Base-by-base conservation (phyloP, 2,797 vertebrate genomes). In the Capromys pilorides region DNA sequence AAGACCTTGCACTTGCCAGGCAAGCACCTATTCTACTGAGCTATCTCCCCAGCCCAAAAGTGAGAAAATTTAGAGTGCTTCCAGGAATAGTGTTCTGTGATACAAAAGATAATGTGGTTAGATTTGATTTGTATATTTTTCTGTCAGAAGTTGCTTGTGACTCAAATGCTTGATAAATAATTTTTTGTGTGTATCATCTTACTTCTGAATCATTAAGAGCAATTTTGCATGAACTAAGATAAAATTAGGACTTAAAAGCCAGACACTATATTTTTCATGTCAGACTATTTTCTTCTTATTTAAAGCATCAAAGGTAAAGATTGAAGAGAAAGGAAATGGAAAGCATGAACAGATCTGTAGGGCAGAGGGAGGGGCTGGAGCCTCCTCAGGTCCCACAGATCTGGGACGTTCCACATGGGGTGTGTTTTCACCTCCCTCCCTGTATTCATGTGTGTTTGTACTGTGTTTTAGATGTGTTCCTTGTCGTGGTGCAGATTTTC, bases 91-190 rank as follows among this genome's bases (percentile, higher is more conserved):
- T 88, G 39, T 96, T 97, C 75, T 94, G 71, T 86, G 87, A 86
- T 96, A 67, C 28, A 2, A 31, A 71, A 95, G 62, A 69, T 95
- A 89, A 80, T 64, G 49, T 94, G 88, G 16, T 4, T 57, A 96
- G 94, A 77, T 97, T 97, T 95, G 88, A 93, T 96, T 88, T 91
- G 59, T 61, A 94, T 88, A 21, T 83, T 57, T 82, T 88, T 71
- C 41, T 93, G 62, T 92, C 75, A 79, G 61, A 61, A 79, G 14
- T 57, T 86, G 5, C 39, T 92, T 67, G 71, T 78, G 80, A 66
- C 61, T 45, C 67, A 61, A 36, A 79, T 77, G 39, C 71, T 2
- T 85, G 54, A 81, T 78, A 57, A 28, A 71, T 51, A 62, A 36
- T 51, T 9, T n/a, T 81, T 33, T 5, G 19, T 87, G 5, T 12